Percentiles rank a stretch among this genome's conserved stretches.
These are phyloP conservation scores for Mylabris phalerata DNA, from an alignment of 1,140 invertebrate species.

Conservation along the genomic window DNA sequence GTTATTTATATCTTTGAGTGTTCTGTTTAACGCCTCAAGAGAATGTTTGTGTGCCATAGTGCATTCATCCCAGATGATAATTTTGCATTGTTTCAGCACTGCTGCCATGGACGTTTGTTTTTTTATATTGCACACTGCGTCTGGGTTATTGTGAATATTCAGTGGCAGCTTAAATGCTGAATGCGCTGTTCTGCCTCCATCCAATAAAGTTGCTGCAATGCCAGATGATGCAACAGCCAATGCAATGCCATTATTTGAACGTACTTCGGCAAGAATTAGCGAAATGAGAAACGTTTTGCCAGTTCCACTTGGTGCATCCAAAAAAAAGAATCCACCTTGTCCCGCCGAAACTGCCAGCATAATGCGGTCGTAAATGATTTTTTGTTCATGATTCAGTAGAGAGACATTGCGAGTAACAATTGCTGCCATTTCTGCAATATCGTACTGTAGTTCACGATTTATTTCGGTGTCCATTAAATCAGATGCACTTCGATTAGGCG, in stretches of 20 bases:
- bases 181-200: slow-evolving; percentile 41
- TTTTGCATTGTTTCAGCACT: slow-evolving; percentile 19
- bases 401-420: too few species aligned
- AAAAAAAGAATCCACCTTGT: background rate
- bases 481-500: too few species aligned
- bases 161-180: slow-evolving; percentile 39
- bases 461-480: too few species aligned
- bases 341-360: too few species aligned
- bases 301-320: background rate
- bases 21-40: slow-evolving; percentile 26
- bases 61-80: slow-evolving; percentile 31
- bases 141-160: slow-evolving; percentile 17
- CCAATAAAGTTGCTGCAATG: slow-evolving; percentile 44
- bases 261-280: background rate
- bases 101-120: slow-evolving; percentile 31
- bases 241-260: slow-evolving; percentile 22
- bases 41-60: slow-evolving; percentile 31
- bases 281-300: background rate
- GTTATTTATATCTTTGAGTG: slow-evolving; percentile 28
- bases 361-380: too few species aligned
- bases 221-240: slow-evolving; percentile 39
- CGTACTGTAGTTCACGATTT: too few species aligned
- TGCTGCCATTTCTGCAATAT: too few species aligned
- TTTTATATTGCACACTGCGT: slow-evolving; percentile 25
- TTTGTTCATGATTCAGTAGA: too few species aligned